Evolutionary conservation across 2,113 vertebrate species (phyloP).

Genomic region (Melanerpes formicivorus): DNA sequence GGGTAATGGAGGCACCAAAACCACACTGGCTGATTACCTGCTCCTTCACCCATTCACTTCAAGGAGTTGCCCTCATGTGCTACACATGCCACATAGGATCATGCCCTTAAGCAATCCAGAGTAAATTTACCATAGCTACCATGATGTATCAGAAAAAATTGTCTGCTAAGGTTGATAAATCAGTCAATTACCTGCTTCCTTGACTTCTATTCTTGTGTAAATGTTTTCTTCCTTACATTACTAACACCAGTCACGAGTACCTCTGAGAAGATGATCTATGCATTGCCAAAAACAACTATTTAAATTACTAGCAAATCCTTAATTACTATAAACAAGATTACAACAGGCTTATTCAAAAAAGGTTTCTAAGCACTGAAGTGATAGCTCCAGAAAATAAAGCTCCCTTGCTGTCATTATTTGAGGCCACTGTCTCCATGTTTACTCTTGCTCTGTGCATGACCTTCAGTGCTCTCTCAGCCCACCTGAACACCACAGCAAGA

Average conservation of each 20-base stretch:
- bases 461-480: not conserved
- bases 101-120: slow-evolving; percentile 73
- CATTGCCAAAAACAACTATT: slow-evolving; percentile 51
- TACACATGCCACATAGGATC: slow-evolving; percentile 48
- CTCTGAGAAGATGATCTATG: slow-evolving; percentile 40
- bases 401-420: not conserved
- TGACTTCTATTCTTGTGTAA: slow-evolving; percentile 74
- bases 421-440: not conserved
- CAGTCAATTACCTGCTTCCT: slow-evolving; percentile 73
- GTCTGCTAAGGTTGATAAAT: slow-evolving; percentile 77
- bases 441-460: not conserved
- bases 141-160: slow-evolving; percentile 62
- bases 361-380: slow-evolving; percentile 25
- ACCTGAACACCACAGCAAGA: not conserved
- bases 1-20: slow-evolving; percentile 13
- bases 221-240: slow-evolving; percentile 70
- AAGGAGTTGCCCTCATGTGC: not conserved
- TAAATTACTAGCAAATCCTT: slow-evolving; percentile 63
- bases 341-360: slow-evolving; percentile 9
- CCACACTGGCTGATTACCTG: not conserved
- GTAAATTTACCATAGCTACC: slow-evolving; percentile 77
- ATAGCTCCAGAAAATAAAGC: slow-evolving; percentile 38
- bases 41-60: slow-evolving; percentile 34
- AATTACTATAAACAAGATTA: slow-evolving; percentile 66
- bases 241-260: slow-evolving; percentile 47